Evolutionary conservation across 2,113 vertebrate genomes (phyloP), one percentile per base, ranked within the genome.

Genomic region (Elanus axillaris): DNA sequence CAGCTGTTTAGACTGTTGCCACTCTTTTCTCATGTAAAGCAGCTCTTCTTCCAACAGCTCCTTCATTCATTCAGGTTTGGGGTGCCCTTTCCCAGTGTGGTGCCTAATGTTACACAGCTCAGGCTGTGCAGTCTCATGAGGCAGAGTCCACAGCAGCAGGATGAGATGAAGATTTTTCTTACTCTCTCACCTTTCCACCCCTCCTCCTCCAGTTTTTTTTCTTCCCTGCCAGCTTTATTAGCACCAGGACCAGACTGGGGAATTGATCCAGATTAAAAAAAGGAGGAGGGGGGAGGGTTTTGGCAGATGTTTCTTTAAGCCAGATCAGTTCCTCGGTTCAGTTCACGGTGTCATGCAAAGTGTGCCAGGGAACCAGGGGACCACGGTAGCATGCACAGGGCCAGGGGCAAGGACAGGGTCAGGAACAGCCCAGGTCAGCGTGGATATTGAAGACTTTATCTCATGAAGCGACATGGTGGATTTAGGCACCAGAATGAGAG

Each of bases 301-400:
- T 74, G 68, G 53, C 94, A 97, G 91, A 64, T 72, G 87, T 89
- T 87, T 60, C 43, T 55, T 69, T 93, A 94, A 96, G 89, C 64
- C 69, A 85, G 88, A 93, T 93, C 89, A 93, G 58, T 60, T 88
- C 64, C 52, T 72, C 29, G 20, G 17, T 45, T 86, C 42, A 86
- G 47, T 69, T 91, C 58, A 42, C 25, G 42, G 11, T 66, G 63
- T 53, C 18, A 3, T 27, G 13, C 22, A 55, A 83, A 94, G 32
- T 34, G 13, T 62, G 17, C 31, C 64, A 59, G 29, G 38, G 38
- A 71, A 32, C 15, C 59, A 9, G 12, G 34, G 48, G 22, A 31
- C 34, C 7, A 1, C 6, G 1, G 43, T 59, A 32, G 13, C 2
- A 0, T 0, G 0, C 34, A 32, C 8, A 50, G 52, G 38, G 47